These are phyloP conservation scores for Oreochromis aureus DNA, from an alignment of 2,113 vertebrate species.

Conservation along the genomic window DNA sequence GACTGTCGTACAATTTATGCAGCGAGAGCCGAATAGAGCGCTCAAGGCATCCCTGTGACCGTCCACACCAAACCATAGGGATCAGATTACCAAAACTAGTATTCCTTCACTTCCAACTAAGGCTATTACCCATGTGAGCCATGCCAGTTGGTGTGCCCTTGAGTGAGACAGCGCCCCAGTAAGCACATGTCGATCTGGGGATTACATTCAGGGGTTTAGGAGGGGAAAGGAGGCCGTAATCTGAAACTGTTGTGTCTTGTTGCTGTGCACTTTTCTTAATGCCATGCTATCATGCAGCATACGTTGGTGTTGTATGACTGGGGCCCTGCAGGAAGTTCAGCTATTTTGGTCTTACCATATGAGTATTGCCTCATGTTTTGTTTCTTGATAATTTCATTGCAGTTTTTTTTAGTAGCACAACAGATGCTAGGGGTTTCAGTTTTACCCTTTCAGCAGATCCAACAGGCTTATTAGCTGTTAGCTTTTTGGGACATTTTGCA, in stretches of 20 bases:
- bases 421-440: constrained; percentile 11
- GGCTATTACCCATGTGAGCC: constrained; percentile 41
- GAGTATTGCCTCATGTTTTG: constrained; percentile 34
- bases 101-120: constrained; percentile 59
- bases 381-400: constrained; percentile 21
- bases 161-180: constrained; percentile 62
- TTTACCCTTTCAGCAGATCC: neutral
- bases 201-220: constrained; percentile 68
- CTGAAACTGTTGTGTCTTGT: constrained; percentile 73
- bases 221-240: constrained; percentile 66
- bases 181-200: constrained; percentile 66
- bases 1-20: constrained; percentile 38
- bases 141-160: constrained; percentile 70
- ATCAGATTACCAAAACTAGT: constrained; percentile 59
- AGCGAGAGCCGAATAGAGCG: constrained; percentile 33
- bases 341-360: constrained; percentile 52
- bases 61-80: constrained; percentile 33
- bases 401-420: neutral
- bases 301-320: constrained; percentile 55
- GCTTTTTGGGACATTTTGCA: neutral
- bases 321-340: constrained; percentile 49
- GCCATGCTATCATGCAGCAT: constrained; percentile 49
- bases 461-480: neutral
- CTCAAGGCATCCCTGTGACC: constrained; percentile 42
- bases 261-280: constrained; percentile 66